Evolutionary conservation across 2,888 invertebrate species (phyloP).

Genomic region (Pollenia amentaria): DNA sequence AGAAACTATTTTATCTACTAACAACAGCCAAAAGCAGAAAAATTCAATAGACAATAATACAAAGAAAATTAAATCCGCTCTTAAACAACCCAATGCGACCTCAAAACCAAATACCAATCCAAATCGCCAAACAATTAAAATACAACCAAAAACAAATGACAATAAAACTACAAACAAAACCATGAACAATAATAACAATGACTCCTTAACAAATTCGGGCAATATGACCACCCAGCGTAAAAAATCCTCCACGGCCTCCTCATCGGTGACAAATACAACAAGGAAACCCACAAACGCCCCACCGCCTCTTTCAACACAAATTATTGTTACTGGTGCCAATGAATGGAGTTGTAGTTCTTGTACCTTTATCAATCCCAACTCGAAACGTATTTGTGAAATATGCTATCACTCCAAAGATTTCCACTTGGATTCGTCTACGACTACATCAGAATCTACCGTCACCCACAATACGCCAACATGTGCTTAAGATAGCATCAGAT

Average conservation of each 20-base stretch:
- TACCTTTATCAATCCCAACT: slow-evolving; percentile 87
- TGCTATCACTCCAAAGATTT: slow-evolving; percentile 86
- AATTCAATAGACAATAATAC: slow-evolving; percentile 66
- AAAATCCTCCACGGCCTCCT: slow-evolving; percentile 7
- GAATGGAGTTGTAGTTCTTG: slow-evolving; percentile 89
- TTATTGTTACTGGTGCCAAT: slow-evolving; percentile 79
- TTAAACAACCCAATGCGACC: slow-evolving; percentile 74
- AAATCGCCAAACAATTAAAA: slow-evolving; percentile 50
- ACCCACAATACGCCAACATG: slow-evolving; percentile 63
- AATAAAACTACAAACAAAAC: slow-evolving; percentile 60
- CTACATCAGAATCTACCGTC: slow-evolving; percentile 21
- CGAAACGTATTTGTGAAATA: slow-evolving; percentile 88
- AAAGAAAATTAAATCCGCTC: slow-evolving; percentile 79
- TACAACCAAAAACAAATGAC: slow-evolving; percentile 58
- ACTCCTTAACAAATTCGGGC: slow-evolving; percentile 25
- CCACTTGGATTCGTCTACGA: slow-evolving; percentile 80
- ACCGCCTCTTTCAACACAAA: slow-evolving; percentile 78
- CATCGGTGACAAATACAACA: slow-evolving; percentile 16
- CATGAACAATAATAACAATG: slow-evolving; percentile 65
- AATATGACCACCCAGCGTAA: slow-evolving; percentile 35
- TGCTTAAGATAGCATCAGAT: slow-evolving; percentile 45
- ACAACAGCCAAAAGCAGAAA: slow-evolving; percentile 70
- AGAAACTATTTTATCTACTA: slow-evolving; percentile 27
- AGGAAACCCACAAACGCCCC: slow-evolving; percentile 45
- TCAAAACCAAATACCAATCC: slow-evolving; percentile 36